phyloP scores from a whole-genome alignment of 2,113 vertebrate species.

The Semnopithecus entellus region DNA sequence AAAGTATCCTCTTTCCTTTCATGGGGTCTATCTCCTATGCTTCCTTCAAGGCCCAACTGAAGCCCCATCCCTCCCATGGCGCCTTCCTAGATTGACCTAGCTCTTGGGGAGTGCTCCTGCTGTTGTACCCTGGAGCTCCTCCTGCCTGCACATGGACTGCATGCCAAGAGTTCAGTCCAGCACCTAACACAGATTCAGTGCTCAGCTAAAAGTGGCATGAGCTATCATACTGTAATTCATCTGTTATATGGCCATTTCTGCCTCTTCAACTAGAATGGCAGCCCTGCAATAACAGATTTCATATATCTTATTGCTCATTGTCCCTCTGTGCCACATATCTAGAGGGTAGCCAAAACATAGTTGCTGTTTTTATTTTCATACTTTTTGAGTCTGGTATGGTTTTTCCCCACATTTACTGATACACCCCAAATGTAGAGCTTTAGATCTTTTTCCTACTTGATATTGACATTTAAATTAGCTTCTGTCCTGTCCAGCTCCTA shows the following conservation, averaged over 20 bases:
- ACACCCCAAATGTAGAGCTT: neutral
- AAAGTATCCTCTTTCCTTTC: neutral
- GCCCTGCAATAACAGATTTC: neutral
- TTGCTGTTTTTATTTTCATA: neutral
- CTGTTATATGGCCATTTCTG: neutral
- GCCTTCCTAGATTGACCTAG: neutral
- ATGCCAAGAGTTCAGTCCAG: neutral
- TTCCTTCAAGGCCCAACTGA: neutral
- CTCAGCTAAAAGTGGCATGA: neutral
- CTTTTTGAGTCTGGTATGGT: neutral
- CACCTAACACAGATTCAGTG: neutral
- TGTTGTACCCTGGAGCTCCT: neutral
- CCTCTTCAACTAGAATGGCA: neutral
- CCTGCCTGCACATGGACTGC: neutral
- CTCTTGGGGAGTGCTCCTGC: neutral
- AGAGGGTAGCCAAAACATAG: neutral
- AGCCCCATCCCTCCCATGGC: too few relatives aligned
- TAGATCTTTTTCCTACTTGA: neutral
- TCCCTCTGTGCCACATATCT: neutral
- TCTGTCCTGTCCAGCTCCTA: neutral
- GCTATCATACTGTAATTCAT: neutral
- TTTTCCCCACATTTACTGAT: neutral
- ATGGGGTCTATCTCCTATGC: neutral
- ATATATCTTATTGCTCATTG: neutral
- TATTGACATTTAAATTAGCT: neutral